Percentiles rank a stretch among this genome's conserved stretches.
phyloP scores from a whole-genome alignment of 2,888 invertebrate genomes.

The Coelopa pilipes region DNA sequence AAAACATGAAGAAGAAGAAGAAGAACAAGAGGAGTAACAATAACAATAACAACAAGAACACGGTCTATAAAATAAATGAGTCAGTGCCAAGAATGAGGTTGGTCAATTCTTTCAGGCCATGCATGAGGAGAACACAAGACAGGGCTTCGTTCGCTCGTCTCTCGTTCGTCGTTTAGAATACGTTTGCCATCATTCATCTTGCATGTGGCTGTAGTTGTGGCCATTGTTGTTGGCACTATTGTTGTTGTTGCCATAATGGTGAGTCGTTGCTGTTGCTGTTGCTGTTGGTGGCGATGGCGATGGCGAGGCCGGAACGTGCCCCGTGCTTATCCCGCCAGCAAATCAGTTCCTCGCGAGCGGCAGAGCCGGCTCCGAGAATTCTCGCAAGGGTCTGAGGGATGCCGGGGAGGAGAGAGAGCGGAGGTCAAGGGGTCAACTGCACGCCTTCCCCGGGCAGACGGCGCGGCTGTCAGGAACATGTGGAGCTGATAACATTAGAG shows the following conservation, averaged over 20 bases:
- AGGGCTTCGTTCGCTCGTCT: not conserved
- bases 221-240: not conserved
- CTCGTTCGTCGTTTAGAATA: not conserved
- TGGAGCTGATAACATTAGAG: too few relatives aligned
- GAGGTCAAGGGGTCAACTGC: not conserved
- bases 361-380: not conserved
- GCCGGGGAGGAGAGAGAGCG: not conserved
- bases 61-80: slow-evolving; percentile 24
- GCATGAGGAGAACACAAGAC: slow-evolving; percentile 4
- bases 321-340: slow-evolving; percentile 44
- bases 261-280: too few relatives aligned
- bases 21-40: not conserved
- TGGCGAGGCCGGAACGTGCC: slow-evolving; percentile 42
- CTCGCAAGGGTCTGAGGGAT: not conserved
- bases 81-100: slow-evolving; percentile 27
- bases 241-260: too few relatives aligned
- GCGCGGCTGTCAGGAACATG: too few relatives aligned
- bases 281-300: too few relatives aligned
- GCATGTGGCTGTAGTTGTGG: slow-evolving; percentile 2
- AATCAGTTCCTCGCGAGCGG: slow-evolving; percentile 44
- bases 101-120: slow-evolving; percentile 6
- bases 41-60: not conserved
- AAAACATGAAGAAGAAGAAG: not conserved
- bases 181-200: slow-evolving; percentile 26
- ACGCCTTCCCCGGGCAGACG: too few relatives aligned